Conservation (phyloP, 2,888 invertebrate genomes). For the Pegoplata infirma region DNA sequence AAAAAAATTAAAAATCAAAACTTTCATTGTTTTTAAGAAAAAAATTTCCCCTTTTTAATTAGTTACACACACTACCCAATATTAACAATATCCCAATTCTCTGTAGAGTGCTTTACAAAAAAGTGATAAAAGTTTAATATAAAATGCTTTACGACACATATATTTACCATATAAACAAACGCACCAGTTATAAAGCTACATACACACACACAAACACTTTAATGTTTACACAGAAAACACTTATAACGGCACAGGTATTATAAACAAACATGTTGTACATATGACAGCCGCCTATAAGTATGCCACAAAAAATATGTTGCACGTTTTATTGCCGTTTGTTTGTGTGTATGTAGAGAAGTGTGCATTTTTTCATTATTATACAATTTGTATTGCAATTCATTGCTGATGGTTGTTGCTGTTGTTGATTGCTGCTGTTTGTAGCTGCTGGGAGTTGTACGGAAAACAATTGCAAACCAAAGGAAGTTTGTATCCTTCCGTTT, state of each 20-base stretch:
- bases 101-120: conserved; percentile 1
- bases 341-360: conserved; percentile 5
- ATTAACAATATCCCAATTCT: too few relatives aligned
- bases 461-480: conserved; percentile 61
- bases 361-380: conserved; percentile 50
- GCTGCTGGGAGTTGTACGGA: conserved; percentile 45
- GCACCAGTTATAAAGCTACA: not conserved
- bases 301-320: conserved; percentile 61
- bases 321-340: conserved; percentile 2
- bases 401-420: conserved; percentile 21
- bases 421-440: conserved; percentile 3
- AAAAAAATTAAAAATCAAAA: too few relatives aligned
- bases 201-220: not conserved
- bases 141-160: conserved; percentile 27
- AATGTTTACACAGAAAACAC: conserved; percentile 13
- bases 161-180: conserved; percentile 8
- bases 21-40: too few relatives aligned
- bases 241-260: conserved; percentile 45
- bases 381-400: conserved; percentile 58
- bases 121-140: conserved; percentile 36
- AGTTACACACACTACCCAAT: not conserved
- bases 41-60: too few relatives aligned
- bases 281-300: conserved; percentile 54
- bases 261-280: conserved; percentile 53
- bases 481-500: conserved; percentile 62